Base-by-base conservation (phyloP, 2,888 invertebrate genomes). In the Mallateleia sp. region DNA sequence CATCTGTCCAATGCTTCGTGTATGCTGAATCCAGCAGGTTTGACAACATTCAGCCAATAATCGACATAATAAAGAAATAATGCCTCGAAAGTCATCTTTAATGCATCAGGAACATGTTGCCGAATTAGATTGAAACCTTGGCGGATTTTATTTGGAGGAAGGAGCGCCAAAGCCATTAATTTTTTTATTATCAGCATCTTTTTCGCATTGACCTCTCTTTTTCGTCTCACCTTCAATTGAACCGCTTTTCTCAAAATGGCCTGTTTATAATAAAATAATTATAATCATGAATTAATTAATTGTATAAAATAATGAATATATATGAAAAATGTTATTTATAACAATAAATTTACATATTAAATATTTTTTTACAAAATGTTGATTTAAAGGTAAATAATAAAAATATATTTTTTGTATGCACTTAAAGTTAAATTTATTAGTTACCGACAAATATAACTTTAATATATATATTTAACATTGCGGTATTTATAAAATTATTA, bases 141-240 rank as follows among this genome's bases (percentile, higher is more conserved):
- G 5, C 24, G 24, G 3, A 56, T 24, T 6, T 24, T 28, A 56
- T 56, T 56, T 56, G 56, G 3, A 1, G 56, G 56, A 24, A 56
- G 56, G 7, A 56, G 22, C 24, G 56, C 56, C 22, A 56, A 11
- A 24, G 56, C 56, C 56, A 56, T 56, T 56, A 56, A 24, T n/a
- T 24, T 22, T 6, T 24, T 24, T 2, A 56, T 24, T 5, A 24
- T 24, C 11, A 15, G 24, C 14, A 4, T 24, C 14, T 14, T 32
- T 24, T 56, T 25, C 2, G 9, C 9, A 32, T 56, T 24, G 3
- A 3, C 3, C 14, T 42, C 42, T 4, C 14, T 42, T 14, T 42
- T 42, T n/a, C 22, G 22, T 7, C 9, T 24, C 3, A 56, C 3
- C 3, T 32, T 32, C 20, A 56, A 15, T 2, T 9, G 15, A 4